A percentile compares a stretch with the other conserved stretches of the same genome.
Conservation (phyloP, 2,113 vertebrate species). For the Panurus biarmicus region DNA sequence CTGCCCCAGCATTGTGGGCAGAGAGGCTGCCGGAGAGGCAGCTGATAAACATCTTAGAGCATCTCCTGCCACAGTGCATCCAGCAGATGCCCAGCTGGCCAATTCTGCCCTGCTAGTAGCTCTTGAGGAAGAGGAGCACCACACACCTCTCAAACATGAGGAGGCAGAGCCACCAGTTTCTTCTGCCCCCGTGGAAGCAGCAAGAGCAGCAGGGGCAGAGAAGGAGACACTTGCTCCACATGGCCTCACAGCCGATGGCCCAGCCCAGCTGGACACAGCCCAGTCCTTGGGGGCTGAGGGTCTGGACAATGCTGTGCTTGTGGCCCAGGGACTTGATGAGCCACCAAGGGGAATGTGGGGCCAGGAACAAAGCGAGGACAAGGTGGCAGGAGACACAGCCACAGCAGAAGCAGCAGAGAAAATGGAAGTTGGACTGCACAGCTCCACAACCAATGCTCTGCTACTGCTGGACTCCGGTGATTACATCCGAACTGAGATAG, state of each 20-base stretch:
- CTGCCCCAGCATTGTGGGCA: background rate
- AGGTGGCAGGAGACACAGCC: background rate
- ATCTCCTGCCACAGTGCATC: background rate
- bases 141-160: background rate
- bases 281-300: background rate
- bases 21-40: background rate
- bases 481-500: background rate
- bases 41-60: background rate
- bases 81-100: background rate
- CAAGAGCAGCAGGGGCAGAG: background rate
- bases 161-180: background rate
- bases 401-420: background rate
- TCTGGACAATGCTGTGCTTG: background rate
- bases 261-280: background rate
- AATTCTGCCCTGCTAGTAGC: background rate
- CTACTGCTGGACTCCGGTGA: background rate
- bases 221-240: background rate
- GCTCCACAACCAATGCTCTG: fast-evolving
- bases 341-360: background rate
- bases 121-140: background rate
- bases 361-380: background rate
- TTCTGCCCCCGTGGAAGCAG: fast-evolving
- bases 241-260: background rate
- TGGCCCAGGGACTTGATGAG: background rate
- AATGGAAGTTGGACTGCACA: background rate